Evolutionary conservation across 2,888 invertebrate species (phyloP), one percentile per base, ranked within the genome.

Genomic region (Xylota sylvarum): DNA sequence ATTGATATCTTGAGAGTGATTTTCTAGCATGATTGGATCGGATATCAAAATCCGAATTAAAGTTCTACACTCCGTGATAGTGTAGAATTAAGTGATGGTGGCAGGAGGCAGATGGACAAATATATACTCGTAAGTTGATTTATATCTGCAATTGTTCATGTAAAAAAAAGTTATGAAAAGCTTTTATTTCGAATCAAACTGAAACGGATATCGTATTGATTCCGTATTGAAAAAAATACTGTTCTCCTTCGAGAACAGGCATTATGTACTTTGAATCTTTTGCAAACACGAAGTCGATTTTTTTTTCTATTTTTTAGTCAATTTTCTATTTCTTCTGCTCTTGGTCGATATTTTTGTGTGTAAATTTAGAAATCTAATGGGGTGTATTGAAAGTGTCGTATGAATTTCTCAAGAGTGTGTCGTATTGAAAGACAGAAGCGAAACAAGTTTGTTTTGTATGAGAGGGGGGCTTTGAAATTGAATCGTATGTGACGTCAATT

Each of bases 341-440:
- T 23, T 50, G 12, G 27, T 52, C n/a, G 27, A 5, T 30, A 14
- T 52, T 23, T 10, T 52, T 55, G 37, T 37, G 27, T 56, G 65
- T 65, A 27, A 55, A 48, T 76, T 67, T 23, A 67, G 56, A 58
- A 48, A 56, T 67, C 35, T 58, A 67, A 67, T 76, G 37, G 56
- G 50, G 76, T 76, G 65, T 67, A 67, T 58, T 56, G 65, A 48
- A 76, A 67, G 65, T 67, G 65, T 56, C 65, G 50, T 35, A 55
- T 65, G 12, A 6, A 14, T 55, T 74, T 76, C 40, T 46, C 14
- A 46, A 43, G 55, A 65, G 23, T 65, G 35, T 65, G 55, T 67
- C 65, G 12, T 10, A 10, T 37, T 37, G 27, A 10, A 30, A 5
- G 40, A 12, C 14, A 62, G 23, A 35, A 23, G 14, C 4, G 17